Conservation (phyloP, 2,888 invertebrate species). For the Pseudoips prasinana region DNA sequence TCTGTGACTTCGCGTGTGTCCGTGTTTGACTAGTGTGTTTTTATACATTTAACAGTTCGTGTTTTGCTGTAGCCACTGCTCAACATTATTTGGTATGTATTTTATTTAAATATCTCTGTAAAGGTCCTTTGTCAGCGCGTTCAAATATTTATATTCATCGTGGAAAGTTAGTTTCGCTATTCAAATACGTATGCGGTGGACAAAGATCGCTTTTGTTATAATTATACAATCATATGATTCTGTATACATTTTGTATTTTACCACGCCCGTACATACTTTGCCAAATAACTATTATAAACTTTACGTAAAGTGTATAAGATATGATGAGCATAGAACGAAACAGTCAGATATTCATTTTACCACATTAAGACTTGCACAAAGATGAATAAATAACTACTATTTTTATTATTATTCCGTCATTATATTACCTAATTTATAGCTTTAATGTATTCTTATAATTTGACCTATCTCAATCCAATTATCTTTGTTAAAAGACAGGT, state of each 20-base stretch:
- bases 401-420: too few relatives aligned
- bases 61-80: slow-evolving; percentile 30
- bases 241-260: slow-evolving; percentile 1
- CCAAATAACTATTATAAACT: too few relatives aligned
- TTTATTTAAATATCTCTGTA: slow-evolving; percentile 17
- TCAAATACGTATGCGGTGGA: slow-evolving; percentile 9
- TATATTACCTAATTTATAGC: too few relatives aligned
- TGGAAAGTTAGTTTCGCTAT: slow-evolving; percentile 25
- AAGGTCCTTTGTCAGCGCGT: slow-evolving; percentile 17
- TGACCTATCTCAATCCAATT: too few relatives aligned
- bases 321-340: too few relatives aligned
- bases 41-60: slow-evolving; percentile 22
- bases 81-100: slow-evolving; percentile 33
- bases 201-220: slow-evolving; percentile 6
- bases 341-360: too few relatives aligned
- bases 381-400: too few relatives aligned
- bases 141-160: slow-evolving; percentile 16
- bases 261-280: slow-evolving; percentile 19
- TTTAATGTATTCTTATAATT: too few relatives aligned
- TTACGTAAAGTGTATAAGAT: too few relatives aligned
- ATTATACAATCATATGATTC: slow-evolving; percentile 8
- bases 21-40: slow-evolving; percentile 30
- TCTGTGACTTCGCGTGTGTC: slow-evolving; percentile 30
- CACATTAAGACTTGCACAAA: too few relatives aligned
- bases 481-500: too few relatives aligned